Evolutionary conservation across 1,140 invertebrate species (phyloP).

Genomic region (Stegodyphus dumicola): DNA sequence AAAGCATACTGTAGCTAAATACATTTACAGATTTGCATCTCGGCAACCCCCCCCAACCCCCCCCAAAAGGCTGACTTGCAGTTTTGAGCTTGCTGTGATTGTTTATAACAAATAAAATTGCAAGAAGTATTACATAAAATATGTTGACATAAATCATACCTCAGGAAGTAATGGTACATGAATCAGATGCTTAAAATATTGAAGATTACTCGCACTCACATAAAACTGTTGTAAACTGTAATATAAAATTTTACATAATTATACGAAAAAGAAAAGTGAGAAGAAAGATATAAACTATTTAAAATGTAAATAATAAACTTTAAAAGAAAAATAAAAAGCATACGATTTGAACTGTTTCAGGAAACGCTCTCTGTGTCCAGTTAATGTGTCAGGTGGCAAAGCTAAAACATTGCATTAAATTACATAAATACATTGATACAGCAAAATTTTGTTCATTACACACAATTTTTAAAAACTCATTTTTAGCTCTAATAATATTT

Average conservation of each 20-base stretch:
- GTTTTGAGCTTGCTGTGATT: too few species aligned
- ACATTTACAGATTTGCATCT: too few species aligned
- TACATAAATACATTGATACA: neutral
- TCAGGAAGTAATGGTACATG: constrained; percentile 92
- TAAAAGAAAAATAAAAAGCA: constrained; percentile 16
- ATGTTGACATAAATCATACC: constrained; percentile 70
- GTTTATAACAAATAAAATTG: too few species aligned
- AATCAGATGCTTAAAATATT: constrained; percentile 97
- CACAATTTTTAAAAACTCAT: too few species aligned
- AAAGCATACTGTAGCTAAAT: too few species aligned
- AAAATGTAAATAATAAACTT: neutral
- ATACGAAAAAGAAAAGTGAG: neutral
- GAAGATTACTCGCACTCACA: constrained; percentile 89
- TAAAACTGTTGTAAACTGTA: constrained; percentile 89
- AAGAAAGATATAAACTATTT: constrained; percentile 34
- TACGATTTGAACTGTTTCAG: constrained; percentile 85
- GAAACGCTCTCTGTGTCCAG: constrained; percentile 92
- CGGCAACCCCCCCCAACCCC: too few species aligned
- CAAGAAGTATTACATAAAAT: too few species aligned
- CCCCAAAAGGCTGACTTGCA: too few species aligned
- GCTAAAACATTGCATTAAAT: constrained; percentile 72
- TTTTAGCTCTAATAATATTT: too few species aligned
- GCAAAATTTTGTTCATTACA: too few species aligned
- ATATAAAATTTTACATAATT: constrained; percentile 50
- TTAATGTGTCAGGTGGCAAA: constrained; percentile 84